phyloP scores from a whole-genome alignment of 2,888 invertebrate species.

The Oxycera nigricornis region DNA sequence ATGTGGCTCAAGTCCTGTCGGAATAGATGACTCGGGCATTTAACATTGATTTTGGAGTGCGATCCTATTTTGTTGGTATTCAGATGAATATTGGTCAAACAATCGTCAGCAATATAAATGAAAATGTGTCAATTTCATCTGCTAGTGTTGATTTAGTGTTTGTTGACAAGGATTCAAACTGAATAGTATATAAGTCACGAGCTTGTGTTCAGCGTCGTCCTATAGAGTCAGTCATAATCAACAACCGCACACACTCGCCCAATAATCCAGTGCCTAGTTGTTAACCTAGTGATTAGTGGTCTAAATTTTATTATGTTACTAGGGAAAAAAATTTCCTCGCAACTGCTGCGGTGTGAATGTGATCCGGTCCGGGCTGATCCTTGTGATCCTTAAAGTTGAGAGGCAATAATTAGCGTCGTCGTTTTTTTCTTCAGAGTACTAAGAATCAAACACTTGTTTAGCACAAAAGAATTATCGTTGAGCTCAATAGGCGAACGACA shows the following conservation, averaged over 20 bases:
- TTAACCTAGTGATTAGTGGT: constrained; percentile 29
- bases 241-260: background rate
- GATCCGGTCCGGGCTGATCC: no score
- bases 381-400: no score
- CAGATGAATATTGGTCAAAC: background rate
- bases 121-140: constrained; percentile 15
- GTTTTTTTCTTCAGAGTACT: no score
- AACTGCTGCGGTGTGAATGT: no score
- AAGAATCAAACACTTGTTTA: background rate
- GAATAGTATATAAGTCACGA: no score
- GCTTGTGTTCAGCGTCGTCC: background rate
- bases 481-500: constrained; percentile 12
- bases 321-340: no score
- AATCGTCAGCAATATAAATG: background rate
- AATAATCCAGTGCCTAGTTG: constrained; percentile 33
- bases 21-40: background rate
- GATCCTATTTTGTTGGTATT: background rate
- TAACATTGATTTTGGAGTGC: background rate
- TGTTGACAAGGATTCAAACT: no score
- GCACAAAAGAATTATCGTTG: background rate
- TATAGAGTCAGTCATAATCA: constrained; percentile 4
- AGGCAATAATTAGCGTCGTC: no score
- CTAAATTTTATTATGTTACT: no score
- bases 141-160: no score
- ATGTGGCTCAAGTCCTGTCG: background rate